Evolutionary conservation across 2,797 vertebrate species (phyloP).

Genomic region (Tragelaphus eurycerus): DNA sequence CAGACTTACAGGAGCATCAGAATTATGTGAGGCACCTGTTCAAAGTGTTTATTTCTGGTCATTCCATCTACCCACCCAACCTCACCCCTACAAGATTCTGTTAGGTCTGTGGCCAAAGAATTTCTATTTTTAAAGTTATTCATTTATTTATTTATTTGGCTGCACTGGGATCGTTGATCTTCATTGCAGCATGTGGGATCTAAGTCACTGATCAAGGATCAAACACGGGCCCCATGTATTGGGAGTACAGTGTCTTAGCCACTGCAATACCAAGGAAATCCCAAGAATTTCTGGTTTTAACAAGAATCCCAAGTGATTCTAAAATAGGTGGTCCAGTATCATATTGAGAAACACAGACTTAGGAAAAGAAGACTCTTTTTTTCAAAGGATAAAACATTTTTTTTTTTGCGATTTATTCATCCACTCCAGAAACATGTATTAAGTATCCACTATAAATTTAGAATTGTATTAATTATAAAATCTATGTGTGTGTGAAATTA

Average conservation of each 20-base stretch:
- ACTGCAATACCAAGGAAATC: neutral
- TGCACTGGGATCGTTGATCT: neutral
- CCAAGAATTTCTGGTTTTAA: neutral
- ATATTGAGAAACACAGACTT: neutral
- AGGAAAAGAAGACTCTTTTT: neutral
- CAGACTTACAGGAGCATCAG: neutral
- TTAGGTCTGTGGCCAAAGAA: neutral
- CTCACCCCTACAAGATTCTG: neutral
- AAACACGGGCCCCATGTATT: neutral
- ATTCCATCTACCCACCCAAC: neutral
- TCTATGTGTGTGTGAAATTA: neutral
- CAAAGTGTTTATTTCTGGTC: neutral
- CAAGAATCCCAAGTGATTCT: neutral
- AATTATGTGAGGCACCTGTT: neutral
- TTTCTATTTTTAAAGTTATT: neutral
- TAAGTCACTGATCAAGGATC: neutral
- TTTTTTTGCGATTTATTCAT: neutral
- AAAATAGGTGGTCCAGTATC: neutral
- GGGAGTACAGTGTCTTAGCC: neutral
- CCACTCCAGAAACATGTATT: neutral
- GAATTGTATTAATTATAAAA: neutral
- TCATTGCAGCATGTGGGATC: neutral
- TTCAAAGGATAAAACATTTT: neutral
- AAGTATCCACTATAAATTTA: neutral
- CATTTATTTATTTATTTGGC: neutral